A percentile compares a stretch with the other conserved stretches of the same genome.
These are phyloP conservation scores for Phymanthus crucifer DNA, from an alignment of 92 coral and sea anemone genomes.

Conservation along the genomic window DNA sequence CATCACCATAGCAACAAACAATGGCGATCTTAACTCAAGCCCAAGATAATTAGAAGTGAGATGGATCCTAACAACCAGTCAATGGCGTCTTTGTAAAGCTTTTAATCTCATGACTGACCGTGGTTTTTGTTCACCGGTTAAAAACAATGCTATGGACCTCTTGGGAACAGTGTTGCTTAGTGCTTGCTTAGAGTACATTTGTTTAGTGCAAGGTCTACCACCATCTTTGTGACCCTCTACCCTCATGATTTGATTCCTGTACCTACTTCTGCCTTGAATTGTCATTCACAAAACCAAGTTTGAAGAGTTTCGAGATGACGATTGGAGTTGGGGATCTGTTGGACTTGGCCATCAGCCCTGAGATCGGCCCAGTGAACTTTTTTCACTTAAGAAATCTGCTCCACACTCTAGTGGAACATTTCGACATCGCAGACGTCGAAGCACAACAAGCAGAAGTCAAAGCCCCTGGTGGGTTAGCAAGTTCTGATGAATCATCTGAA, in stretches of 20 bases:
- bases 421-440: conserved; percentile 79
- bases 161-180: conserved; percentile 70
- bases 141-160: conserved; percentile 23
- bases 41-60: conserved; percentile 8
- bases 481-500: conserved; percentile 40
- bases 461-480: conserved; percentile 39
- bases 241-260: background rate
- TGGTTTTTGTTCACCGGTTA: background rate
- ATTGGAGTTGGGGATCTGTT: conserved; percentile 76
- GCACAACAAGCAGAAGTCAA: conserved; percentile 76
- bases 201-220: conserved; percentile 50
- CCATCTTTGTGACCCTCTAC: background rate
- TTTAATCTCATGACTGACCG: conserved; percentile 22
- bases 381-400: conserved; percentile 80
- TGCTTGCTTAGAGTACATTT: conserved; percentile 43
- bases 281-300: background rate
- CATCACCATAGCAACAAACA: conserved; percentile 38
- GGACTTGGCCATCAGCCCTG: conserved; percentile 90
- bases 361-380: conserved; percentile 93
- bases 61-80: conserved; percentile 21
- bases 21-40: conserved; percentile 33
- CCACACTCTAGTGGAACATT: conserved; percentile 75
- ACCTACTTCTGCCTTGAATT: background rate
- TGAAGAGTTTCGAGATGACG: conserved; percentile 53
- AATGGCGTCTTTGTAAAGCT: conserved; percentile 29